Evolutionary conservation across 2,888 invertebrate genomes (phyloP).

Genomic region (Eucera pruinosa): DNA sequence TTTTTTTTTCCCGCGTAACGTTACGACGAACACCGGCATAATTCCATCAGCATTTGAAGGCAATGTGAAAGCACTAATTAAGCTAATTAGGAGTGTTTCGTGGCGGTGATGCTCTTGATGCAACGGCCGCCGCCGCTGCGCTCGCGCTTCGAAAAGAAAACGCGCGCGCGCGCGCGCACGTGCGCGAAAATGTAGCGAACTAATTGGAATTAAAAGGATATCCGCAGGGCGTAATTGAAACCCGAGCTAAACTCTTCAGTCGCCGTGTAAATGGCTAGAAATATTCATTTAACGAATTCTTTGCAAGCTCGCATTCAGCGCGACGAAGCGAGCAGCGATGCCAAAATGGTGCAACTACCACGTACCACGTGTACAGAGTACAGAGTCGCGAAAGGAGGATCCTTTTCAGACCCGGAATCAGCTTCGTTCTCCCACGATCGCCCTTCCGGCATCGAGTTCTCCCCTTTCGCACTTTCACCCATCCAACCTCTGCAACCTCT

Average conservation of each 20-base stretch:
- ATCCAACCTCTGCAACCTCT: conserved; percentile 4
- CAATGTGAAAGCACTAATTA: conserved; percentile 58
- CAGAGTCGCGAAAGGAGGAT: too few relatives aligned
- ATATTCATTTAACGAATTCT: conserved; percentile 48
- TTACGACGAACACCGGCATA: conserved; percentile 52
- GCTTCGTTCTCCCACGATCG: not conserved
- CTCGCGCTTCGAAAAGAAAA: conserved; percentile 10
- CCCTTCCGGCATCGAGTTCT: not conserved
- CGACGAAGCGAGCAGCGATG: not conserved
- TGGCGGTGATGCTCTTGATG: conserved; percentile 46
- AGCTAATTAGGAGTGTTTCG: conserved; percentile 62
- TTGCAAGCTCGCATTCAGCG: not conserved
- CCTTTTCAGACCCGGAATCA: not conserved
- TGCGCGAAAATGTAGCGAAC: conserved; percentile 45
- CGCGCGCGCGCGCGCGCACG: conserved; percentile 4
- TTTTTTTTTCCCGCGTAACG: conserved; percentile 44
- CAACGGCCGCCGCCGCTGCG: conserved; percentile 11
- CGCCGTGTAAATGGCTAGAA: conserved; percentile 30
- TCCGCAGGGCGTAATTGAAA: conserved; percentile 37
- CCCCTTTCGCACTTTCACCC: not conserved
- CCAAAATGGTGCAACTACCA: not conserved
- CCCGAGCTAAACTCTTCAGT: not conserved
- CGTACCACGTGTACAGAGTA: not conserved
- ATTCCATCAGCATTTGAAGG: conserved; percentile 59
- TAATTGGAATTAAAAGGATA: conserved; percentile 46